A percentile compares a stretch with the other conserved stretches of the same genome.
These are phyloP conservation scores for Trididemnum nubilum DNA, from an alignment of 23 tunicate genomes.

Conservation along the genomic window DNA sequence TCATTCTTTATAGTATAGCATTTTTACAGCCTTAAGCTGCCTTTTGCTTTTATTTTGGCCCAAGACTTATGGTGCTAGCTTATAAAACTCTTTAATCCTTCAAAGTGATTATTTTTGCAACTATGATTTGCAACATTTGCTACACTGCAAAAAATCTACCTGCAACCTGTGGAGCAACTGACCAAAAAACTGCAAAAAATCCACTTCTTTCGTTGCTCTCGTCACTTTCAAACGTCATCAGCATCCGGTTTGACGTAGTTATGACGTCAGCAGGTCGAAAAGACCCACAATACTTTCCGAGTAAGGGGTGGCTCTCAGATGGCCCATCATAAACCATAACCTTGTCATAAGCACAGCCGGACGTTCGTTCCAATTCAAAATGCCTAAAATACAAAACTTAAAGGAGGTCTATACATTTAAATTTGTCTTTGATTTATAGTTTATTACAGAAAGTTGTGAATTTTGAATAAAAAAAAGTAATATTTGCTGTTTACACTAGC, in stretches of 20 bases:
- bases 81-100: too few relatives aligned
- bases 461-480: background rate
- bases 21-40: too few relatives aligned
- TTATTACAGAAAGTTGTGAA: background rate
- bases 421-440: background rate
- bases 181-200: constrained; percentile 53
- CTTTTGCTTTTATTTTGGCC: too few relatives aligned
- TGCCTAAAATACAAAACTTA: constrained; percentile 40
- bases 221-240: constrained; percentile 57
- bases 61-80: too few relatives aligned
- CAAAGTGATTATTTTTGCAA: too few relatives aligned
- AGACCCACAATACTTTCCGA: constrained; percentile 82
- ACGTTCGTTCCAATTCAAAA: constrained; percentile 60
- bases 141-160: too few relatives aligned
- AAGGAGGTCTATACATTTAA: too few relatives aligned
- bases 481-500: too few relatives aligned
- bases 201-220: constrained; percentile 51
- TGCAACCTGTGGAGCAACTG: constrained; percentile 50
- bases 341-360: constrained; percentile 60
- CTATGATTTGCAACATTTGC: too few relatives aligned
- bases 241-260: constrained; percentile 74
- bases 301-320: constrained; percentile 34
- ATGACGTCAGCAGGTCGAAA: constrained; percentile 62
- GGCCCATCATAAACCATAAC: constrained; percentile 66
- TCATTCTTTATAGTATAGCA: too few relatives aligned